Evolutionary conservation across 2,113 vertebrate species (phyloP).

Genomic region (Lepidothrix coronata): DNA sequence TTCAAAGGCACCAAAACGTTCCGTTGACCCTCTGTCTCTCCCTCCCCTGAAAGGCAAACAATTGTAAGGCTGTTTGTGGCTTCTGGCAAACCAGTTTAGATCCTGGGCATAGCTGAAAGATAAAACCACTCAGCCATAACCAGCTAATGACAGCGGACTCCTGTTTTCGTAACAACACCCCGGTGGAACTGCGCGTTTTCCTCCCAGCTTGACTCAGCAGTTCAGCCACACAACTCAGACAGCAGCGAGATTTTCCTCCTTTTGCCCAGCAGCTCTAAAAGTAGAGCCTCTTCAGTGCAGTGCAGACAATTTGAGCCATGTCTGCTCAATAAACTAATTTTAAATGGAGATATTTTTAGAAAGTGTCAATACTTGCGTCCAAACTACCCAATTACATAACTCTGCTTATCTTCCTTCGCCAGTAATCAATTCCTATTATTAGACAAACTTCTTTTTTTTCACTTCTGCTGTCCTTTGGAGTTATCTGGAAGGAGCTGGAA

Average conservation of each 20-base stretch:
- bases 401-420: not conserved
- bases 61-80: slow-evolving; percentile 25
- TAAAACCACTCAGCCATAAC: slow-evolving; percentile 26
- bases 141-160: not conserved
- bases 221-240: not conserved
- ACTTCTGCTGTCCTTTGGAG: not conserved
- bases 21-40: slow-evolving; percentile 14
- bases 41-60: slow-evolving; percentile 21
- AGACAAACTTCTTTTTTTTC: not conserved
- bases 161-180: slow-evolving; percentile 23
- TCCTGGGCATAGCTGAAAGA: not conserved
- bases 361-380: not conserved
- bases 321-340: slow-evolving; percentile 56
- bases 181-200: not conserved
- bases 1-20: slow-evolving; percentile 25
- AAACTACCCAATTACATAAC: slow-evolving; percentile 37
- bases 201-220: slow-evolving; percentile 25
- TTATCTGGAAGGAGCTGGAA: not conserved
- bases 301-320: not conserved
- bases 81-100: slow-evolving; percentile 34
- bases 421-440: slow-evolving; percentile 30
- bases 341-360: slow-evolving; percentile 40
- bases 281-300: not conserved
- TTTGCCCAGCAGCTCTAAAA: not conserved
- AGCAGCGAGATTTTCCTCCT: not conserved